Conservation (phyloP, 1,140 invertebrate species). For the Lepidurus apus region DNA sequence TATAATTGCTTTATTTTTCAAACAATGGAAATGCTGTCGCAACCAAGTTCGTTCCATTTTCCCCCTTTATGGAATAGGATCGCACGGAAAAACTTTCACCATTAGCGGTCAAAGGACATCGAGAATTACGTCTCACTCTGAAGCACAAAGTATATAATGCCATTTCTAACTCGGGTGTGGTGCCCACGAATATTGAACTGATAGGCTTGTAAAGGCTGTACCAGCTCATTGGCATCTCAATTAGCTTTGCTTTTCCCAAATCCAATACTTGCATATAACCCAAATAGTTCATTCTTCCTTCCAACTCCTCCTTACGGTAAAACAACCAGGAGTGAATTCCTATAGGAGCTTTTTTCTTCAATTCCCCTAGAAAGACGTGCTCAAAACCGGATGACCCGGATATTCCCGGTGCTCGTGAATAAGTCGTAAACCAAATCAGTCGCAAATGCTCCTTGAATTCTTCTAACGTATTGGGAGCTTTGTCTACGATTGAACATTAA, state of each 20-base stretch:
- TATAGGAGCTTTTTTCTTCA: conserved; percentile 41
- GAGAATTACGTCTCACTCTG: conserved; percentile 59
- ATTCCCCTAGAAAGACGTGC: conserved; percentile 47
- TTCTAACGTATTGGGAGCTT: background rate
- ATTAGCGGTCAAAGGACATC: conserved; percentile 64
- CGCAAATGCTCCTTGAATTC: conserved; percentile 33
- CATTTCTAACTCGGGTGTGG: conserved; percentile 87
- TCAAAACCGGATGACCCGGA: conserved; percentile 46
- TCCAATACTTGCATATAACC: conserved; percentile 38
- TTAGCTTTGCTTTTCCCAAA: conserved; percentile 24
- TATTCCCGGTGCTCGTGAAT: conserved; percentile 31
- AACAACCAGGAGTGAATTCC: conserved; percentile 49
- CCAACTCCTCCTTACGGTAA: conserved; percentile 44
- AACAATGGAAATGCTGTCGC: background rate
- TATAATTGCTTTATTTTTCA: background rate
- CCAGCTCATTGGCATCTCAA: conserved; percentile 49
- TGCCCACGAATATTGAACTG: conserved; percentile 77
- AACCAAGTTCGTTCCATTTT: conserved; percentile 47
- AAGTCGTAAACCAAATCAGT: conserved; percentile 39
- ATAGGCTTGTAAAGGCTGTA: conserved; percentile 67
- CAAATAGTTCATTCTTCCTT: conserved; percentile 43
- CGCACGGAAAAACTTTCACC: conserved; percentile 47
- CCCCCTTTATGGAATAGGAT: conserved; percentile 32
- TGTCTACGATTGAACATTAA: background rate
- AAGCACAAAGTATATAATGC: conserved; percentile 84